A percentile compares a stretch with the other conserved stretches of the same genome.
Conservation (phyloP, 2,888 invertebrate genomes). For the Lasius fuliginosus region DNA sequence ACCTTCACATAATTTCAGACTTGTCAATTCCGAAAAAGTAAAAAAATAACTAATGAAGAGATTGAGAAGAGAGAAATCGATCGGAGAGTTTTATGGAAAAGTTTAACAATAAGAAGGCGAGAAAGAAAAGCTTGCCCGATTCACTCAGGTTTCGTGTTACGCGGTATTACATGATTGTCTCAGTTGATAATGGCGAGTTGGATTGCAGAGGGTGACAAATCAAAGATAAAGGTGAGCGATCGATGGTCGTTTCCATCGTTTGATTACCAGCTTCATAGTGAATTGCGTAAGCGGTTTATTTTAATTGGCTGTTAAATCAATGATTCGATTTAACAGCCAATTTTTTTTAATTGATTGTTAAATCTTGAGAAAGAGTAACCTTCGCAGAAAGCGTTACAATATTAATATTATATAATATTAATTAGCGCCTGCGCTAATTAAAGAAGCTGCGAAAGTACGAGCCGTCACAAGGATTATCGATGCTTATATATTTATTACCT, state of each 20-base stretch:
- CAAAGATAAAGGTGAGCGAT: constrained; percentile 3
- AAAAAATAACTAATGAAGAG: background rate
- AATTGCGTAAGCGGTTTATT: constrained; percentile 9
- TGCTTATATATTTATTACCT: background rate
- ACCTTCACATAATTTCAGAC: background rate
- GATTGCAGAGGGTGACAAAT: background rate
- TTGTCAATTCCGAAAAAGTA: background rate
- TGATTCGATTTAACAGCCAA: too few species aligned
- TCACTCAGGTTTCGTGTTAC: background rate
- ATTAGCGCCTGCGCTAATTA: background rate
- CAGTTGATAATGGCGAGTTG: background rate
- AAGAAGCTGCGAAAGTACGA: constrained; percentile 47
- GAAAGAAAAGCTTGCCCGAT: background rate
- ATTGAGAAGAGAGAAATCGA: background rate
- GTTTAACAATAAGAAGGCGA: background rate
- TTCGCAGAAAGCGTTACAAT: background rate
- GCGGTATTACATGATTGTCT: background rate
- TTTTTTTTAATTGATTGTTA: background rate
- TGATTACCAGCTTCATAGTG: background rate
- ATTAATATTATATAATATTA: background rate
- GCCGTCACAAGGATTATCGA: background rate
- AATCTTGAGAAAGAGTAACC: background rate
- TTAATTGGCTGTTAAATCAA: background rate
- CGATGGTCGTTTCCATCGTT: constrained; percentile 12
- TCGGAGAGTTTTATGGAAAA: background rate